A percentile compares a stretch with the other conserved stretches of the same genome.
Evolutionary conservation across 1,140 invertebrate genomes (phyloP).

Genomic region (Acyrthosiphon pisum): DNA sequence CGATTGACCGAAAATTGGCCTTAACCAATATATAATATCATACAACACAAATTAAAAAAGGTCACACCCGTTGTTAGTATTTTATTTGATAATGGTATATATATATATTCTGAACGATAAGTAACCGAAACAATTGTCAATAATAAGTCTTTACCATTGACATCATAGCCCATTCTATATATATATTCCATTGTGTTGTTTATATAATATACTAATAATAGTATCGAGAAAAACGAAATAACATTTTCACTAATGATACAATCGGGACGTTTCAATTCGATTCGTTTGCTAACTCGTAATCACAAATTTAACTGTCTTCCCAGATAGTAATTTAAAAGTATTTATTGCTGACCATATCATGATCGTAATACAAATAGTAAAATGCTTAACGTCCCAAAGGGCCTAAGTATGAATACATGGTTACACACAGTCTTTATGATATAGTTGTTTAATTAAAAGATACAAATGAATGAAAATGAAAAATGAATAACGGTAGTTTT

Average conservation of each 20-base stretch:
- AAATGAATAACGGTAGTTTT: not conserved
- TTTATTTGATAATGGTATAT: not conserved
- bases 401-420: not conserved
- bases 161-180: not conserved
- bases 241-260: not conserved
- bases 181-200: not conserved
- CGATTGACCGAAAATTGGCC: not conserved
- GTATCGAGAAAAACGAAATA: not conserved
- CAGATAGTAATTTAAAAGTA: not conserved
- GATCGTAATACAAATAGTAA: not conserved
- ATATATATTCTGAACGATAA: not conserved
- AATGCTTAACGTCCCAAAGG: not conserved
- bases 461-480: not conserved
- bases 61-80: not conserved
- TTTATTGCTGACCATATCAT: not conserved
- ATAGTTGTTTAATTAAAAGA: not conserved
- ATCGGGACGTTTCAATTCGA: not conserved
- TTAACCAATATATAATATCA: not conserved
- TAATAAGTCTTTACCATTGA: not conserved
- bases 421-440: not conserved
- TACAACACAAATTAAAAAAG: not conserved
- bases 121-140: not conserved
- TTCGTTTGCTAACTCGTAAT: not conserved
- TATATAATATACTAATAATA: not conserved
- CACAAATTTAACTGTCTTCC: not conserved